Percentiles rank a stretch among this genome's conserved stretches.
Conservation (phyloP, 2,797 vertebrate species). For the Mus spretus region DNA sequence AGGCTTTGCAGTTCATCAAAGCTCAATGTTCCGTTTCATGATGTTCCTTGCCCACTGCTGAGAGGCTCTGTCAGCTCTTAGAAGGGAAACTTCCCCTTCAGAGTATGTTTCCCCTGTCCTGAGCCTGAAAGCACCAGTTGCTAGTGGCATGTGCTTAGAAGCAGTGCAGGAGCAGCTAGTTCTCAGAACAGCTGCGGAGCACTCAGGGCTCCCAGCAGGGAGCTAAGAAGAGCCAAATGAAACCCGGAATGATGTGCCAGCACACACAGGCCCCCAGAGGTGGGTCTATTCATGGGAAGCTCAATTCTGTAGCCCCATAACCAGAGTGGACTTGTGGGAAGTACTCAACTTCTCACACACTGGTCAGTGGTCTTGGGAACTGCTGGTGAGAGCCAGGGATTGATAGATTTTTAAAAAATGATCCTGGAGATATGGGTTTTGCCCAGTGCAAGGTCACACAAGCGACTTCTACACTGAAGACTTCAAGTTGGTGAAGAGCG, state of each 20-base stretch:
- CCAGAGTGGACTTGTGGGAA: not conserved
- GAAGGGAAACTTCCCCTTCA: conserved; percentile 67
- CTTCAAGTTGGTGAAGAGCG: not conserved
- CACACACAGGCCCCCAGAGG: not conserved
- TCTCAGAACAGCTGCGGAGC: conserved; percentile 72
- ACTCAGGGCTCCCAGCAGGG: conserved; percentile 55
- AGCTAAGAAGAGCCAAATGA: conserved; percentile 6
- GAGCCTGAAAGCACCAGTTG: not conserved
- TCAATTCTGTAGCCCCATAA: not conserved
- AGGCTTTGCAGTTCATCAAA: conserved; percentile 79
- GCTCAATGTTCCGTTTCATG: conserved; percentile 75
- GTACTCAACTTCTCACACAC: not conserved
- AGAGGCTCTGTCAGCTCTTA: conserved; percentile 68
- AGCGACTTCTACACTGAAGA: not conserved
- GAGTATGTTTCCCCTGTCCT: conserved; percentile 35
- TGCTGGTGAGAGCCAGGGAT: not conserved
- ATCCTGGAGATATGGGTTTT: not conserved
- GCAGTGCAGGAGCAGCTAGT: conserved; percentile 35
- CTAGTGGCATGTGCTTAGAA: conserved; percentile 59
- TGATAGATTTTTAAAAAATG: not conserved
- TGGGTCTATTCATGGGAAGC: conserved; percentile 32
- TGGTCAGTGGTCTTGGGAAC: not conserved
- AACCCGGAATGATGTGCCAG: conserved; percentile 29
- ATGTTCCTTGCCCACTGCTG: conserved; percentile 56
- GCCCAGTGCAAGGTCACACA: not conserved